Conservation (phyloP, 2,888 invertebrate species). For the Strigamia transsilvanica region DNA sequence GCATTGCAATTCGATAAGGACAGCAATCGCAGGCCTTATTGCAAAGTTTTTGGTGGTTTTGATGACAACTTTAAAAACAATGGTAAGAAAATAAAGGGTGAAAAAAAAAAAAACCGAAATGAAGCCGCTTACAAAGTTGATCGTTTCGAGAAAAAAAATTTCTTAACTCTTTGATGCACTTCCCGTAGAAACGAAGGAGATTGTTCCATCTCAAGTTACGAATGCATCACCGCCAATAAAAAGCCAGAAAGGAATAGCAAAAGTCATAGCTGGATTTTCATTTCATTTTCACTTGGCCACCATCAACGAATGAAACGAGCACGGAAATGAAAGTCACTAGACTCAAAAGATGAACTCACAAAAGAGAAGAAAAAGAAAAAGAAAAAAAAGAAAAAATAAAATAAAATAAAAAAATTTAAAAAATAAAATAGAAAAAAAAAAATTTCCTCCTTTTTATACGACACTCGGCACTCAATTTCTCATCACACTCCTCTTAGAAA, state of each 20-base stretch:
- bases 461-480: constrained; percentile 35
- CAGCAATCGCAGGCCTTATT: too few relatives aligned
- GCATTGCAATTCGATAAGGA: too few relatives aligned
- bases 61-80: too few relatives aligned
- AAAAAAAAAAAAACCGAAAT: neutral
- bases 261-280: constrained; percentile 49
- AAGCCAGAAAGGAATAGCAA: constrained; percentile 31
- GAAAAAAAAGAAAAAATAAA: neutral
- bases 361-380: neutral
- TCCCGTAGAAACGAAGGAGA: constrained; percentile 35
- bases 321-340: constrained; percentile 45
- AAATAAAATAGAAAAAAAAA: neutral
- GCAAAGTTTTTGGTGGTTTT: too few relatives aligned
- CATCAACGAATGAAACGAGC: constrained; percentile 36
- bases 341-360: constrained; percentile 42
- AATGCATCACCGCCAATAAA: constrained; percentile 48
- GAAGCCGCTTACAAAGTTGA: constrained; percentile 13
- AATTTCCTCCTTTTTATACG: constrained; percentile 27
- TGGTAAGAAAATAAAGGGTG: too few relatives aligned
- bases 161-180: constrained; percentile 15
- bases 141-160: neutral
- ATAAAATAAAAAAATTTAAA: too few relatives aligned
- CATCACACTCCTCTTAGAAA: neutral
- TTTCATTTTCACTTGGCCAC: constrained; percentile 45
- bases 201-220: constrained; percentile 37